A percentile compares a stretch with the other conserved stretches of the same genome.
Evolutionary conservation across 2,888 invertebrate species (phyloP).

Genomic region (Empis stercorea): DNA sequence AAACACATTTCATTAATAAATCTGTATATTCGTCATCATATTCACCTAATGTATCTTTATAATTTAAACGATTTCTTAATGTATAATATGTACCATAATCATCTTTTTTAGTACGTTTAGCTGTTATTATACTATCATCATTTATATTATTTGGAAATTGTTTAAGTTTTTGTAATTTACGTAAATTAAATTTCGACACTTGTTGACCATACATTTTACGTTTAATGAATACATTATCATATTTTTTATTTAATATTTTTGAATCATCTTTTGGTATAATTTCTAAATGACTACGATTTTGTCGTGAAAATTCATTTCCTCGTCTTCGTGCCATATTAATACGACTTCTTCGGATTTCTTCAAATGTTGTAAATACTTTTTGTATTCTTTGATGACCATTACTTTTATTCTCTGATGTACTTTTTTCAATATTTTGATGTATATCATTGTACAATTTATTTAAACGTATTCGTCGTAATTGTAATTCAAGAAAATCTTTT

Average conservation of each 20-base stretch:
- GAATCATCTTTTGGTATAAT: no score
- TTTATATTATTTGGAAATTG: no score
- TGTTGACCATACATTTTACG: background rate
- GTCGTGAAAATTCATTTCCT: background rate
- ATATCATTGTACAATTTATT: background rate
- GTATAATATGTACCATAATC: slow-evolving; percentile 4
- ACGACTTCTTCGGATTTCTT: background rate
- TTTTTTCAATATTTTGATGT: background rate
- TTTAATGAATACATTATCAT: background rate
- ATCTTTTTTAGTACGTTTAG: background rate
- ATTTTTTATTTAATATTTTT: no score
- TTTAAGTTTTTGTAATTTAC: no score
- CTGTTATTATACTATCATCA: no score
- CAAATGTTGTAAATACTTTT: background rate
- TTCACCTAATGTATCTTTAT: background rate
- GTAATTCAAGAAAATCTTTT: background rate
- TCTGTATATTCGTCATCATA: slow-evolving; percentile 3
- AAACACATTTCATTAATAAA: slow-evolving; percentile 1
- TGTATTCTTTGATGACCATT: no score
- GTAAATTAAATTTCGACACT: background rate
- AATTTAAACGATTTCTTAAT: slow-evolving; percentile 2
- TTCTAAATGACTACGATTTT: no score
- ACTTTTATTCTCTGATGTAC: background rate
- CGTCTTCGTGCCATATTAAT: background rate
- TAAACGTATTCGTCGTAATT: background rate